Evolutionary conservation across 1,140 invertebrate genomes (phyloP).

Genomic region (Frieseomelitta varia): DNA sequence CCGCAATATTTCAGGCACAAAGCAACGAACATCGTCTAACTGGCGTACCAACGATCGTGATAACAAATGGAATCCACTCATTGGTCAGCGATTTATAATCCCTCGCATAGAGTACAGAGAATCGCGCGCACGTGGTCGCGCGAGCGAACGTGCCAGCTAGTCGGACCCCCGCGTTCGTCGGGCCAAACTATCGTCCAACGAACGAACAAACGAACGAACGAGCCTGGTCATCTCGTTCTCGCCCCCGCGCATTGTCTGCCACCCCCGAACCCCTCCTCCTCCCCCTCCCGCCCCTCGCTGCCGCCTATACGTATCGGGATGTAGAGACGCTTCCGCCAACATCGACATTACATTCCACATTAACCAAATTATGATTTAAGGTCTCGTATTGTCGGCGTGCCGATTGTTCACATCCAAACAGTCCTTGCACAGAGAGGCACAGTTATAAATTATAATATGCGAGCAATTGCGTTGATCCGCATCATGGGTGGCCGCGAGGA

Average conservation of each 20-base stretch:
- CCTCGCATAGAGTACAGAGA: slow-evolving; percentile 57
- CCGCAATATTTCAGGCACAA: slow-evolving; percentile 70
- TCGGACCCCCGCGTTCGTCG: slow-evolving; percentile 72
- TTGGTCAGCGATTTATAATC: slow-evolving; percentile 80
- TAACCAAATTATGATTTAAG: slow-evolving; percentile 83
- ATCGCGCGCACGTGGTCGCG: slow-evolving; percentile 50
- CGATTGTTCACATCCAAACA: slow-evolving; percentile 80
- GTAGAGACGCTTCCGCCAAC: slow-evolving; percentile 72
- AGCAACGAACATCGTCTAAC: slow-evolving; percentile 70
- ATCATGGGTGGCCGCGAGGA: neutral
- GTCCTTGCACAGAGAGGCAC: slow-evolving; percentile 71
- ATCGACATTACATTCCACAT: slow-evolving; percentile 82
- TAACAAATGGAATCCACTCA: slow-evolving; percentile 80
- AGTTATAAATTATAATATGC: slow-evolving; percentile 79
- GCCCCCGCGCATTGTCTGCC: slow-evolving; percentile 47
- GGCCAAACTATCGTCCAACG: slow-evolving; percentile 61
- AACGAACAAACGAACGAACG: slow-evolving; percentile 2
- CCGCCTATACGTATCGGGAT: neutral
- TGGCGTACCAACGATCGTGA: slow-evolving; percentile 61
- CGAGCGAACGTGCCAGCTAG: slow-evolving; percentile 72
- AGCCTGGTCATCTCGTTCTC: slow-evolving; percentile 11
- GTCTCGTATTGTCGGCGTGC: slow-evolving; percentile 77
- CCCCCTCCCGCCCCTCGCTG: neutral
- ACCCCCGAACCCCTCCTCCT: neutral
- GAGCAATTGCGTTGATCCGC: slow-evolving; percentile 54